Base-by-base conservation (phyloP, 2,797 vertebrate species). In the Gymnothorax reevesii region DNA sequence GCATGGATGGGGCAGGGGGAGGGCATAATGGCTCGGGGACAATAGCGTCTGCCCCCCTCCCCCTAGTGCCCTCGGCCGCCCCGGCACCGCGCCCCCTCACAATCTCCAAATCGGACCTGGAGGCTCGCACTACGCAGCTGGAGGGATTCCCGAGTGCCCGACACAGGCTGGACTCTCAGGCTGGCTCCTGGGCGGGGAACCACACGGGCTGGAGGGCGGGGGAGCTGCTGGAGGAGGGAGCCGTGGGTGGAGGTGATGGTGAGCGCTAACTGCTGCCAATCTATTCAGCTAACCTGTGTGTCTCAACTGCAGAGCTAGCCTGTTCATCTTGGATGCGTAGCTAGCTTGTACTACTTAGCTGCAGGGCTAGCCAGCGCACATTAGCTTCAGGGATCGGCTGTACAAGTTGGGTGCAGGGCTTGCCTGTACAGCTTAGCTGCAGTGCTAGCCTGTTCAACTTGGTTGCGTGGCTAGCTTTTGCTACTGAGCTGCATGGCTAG, bases 181-280 rank as follows among this genome's bases (percentile, higher is more conserved):
- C 95, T 59, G 93, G 96, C 17, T 95, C 95, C 33, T 96, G 97
- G 96, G 94, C 97, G 0, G 96, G 97, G 64, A 98, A 97, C 93
- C 97, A 98, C 90, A 97, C 97, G 0, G 96, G 96, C 84, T 97
- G 97, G 97, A 94, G 95, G 88, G 94, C 95, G 0, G 96, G 95
- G 82, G 97, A 97, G 84, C 94, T 96, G 83, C 91, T 95, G 83
- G 97, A 97, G 88, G 97, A 98, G 89, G 97, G 97, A 57, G 97
- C 97, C 0, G 95, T 97, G 0, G 97, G 97, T 73, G 97, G 97
- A 95, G 97, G 97, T 98, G 86, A 96, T 96, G 20, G n/a, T 5
- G 55, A 4, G 4, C 54, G 27, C 1, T 73, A 25, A 25, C 25
- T 9, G 13, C 84, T n/a, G 7, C 7, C 22, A 69, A 22, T 22